Percentiles rank a stretch among this genome's conserved stretches.
Conservation (phyloP, 2,888 invertebrate genomes). For the Apoderus coryli region DNA sequence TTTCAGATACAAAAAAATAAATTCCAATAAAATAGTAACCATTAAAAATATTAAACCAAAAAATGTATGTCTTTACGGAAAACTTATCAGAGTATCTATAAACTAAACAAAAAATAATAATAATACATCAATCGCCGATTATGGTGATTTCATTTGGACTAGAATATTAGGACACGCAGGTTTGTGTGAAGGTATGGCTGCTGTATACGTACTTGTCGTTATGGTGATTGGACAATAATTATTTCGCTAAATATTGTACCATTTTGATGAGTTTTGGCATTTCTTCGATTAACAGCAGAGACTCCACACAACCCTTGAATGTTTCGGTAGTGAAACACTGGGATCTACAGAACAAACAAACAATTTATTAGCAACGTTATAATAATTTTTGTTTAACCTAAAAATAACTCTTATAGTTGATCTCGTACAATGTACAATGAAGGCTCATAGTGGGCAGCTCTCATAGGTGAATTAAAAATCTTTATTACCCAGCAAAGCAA, state of each 20-base stretch:
- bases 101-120: conserved; percentile 22
- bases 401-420: too few relatives aligned
- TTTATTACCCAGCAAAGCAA: too few relatives aligned
- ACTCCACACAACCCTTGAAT: conserved; percentile 70
- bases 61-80: too few relatives aligned
- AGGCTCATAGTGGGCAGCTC: too few relatives aligned
- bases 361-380: background rate
- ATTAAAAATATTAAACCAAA: too few relatives aligned
- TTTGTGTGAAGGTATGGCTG: conserved; percentile 12
- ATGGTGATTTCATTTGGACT: conserved; percentile 25
- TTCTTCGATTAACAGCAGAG: conserved; percentile 62
- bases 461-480: too few relatives aligned
- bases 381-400: too few relatives aligned
- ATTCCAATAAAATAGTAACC: too few relatives aligned
- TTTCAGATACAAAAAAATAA: too few relatives aligned
- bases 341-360: conserved; percentile 38
- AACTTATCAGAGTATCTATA: conserved; percentile 25
- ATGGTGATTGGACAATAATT: conserved; percentile 18
- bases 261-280: conserved; percentile 62
- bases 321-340: conserved; percentile 66
- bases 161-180: conserved; percentile 27
- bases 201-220: conserved; percentile 1
- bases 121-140: conserved; percentile 24
- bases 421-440: too few relatives aligned
- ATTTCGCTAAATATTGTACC: conserved; percentile 62